A percentile compares a stretch with the other conserved stretches of the same genome.
Conservation (phyloP, 2,113 vertebrate species). For the Solea solea region DNA sequence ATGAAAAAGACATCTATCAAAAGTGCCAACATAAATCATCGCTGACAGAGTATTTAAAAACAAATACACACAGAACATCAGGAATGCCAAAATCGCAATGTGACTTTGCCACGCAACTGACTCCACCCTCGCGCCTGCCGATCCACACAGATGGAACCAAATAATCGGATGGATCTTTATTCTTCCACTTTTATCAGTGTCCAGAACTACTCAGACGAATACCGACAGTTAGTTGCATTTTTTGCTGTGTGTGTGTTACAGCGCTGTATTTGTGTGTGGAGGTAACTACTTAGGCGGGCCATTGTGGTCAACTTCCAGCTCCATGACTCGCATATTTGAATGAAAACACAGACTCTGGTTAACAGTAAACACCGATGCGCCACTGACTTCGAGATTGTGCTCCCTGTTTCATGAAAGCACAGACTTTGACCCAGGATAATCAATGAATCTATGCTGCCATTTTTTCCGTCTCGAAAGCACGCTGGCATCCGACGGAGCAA, state of each 20-base stretch:
- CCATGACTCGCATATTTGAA: slow-evolving; percentile 49
- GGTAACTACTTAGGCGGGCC: not conserved
- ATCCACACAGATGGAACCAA: slow-evolving; percentile 38
- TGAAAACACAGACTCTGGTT: slow-evolving; percentile 35
- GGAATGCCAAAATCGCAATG: slow-evolving; percentile 36
- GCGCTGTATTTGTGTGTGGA: slow-evolving; percentile 16
- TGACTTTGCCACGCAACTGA: slow-evolving; percentile 29
- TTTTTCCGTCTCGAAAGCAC: slow-evolving; percentile 37
- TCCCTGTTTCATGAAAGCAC: slow-evolving; percentile 51
- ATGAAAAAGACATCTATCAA: slow-evolving; percentile 70
- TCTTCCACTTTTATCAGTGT: slow-evolving; percentile 46
- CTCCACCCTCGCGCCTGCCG: slow-evolving; percentile 20
- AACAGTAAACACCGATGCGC: slow-evolving; percentile 35
- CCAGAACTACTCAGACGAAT: slow-evolving; percentile 66
- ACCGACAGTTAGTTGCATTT: slow-evolving; percentile 65
- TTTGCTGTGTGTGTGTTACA: too few species aligned
- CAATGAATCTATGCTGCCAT: slow-evolving; percentile 38
- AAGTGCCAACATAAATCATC: slow-evolving; percentile 70
- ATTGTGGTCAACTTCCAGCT: slow-evolving; percentile 26
- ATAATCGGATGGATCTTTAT: slow-evolving; percentile 50
- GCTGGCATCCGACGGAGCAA: slow-evolving; percentile 7
- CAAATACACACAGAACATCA: slow-evolving; percentile 60
- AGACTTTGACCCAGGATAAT: slow-evolving; percentile 42
- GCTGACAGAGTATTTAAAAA: slow-evolving; percentile 77
- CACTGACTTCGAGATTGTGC: slow-evolving; percentile 32